These are phyloP conservation scores for Diphyllodes magnificus DNA, from an alignment of 2,113 vertebrate genomes.

Conservation along the genomic window DNA sequence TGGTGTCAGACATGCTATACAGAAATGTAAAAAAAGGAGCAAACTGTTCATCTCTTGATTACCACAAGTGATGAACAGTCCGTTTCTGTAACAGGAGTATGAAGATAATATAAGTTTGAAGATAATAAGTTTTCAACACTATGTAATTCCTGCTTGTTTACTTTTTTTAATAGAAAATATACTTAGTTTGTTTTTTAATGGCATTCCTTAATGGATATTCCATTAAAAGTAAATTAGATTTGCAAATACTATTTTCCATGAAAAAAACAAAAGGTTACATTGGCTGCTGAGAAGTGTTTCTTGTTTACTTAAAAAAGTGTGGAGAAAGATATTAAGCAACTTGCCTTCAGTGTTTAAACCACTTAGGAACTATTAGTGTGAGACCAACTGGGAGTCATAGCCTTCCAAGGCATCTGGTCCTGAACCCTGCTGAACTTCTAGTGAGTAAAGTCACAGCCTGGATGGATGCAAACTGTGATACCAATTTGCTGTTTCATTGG, in stretches of 20 bases:
- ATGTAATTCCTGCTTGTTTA: not conserved
- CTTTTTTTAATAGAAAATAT: not conserved
- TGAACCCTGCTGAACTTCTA: not conserved
- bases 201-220: not conserved
- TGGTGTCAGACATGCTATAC: not conserved
- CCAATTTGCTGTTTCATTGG: not conserved
- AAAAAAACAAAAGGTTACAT: not conserved
- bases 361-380: not conserved
- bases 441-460: not conserved
- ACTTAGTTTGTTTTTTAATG: not conserved
- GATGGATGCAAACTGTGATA: not conserved
- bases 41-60: not conserved
- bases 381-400: not conserved
- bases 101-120: not conserved
- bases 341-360: not conserved
- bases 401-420: not conserved
- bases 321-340: not conserved
- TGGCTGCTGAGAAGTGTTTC: not conserved
- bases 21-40: not conserved
- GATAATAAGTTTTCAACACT: not conserved
- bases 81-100: not conserved
- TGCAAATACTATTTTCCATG: not conserved
- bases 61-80: not conserved
- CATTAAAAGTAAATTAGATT: not conserved
- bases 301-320: not conserved